Percentiles rank a stretch among this genome's conserved stretches.
These are phyloP conservation scores for Polyploca ridens DNA, from an alignment of 2,888 invertebrate genomes.

Conservation along the genomic window DNA sequence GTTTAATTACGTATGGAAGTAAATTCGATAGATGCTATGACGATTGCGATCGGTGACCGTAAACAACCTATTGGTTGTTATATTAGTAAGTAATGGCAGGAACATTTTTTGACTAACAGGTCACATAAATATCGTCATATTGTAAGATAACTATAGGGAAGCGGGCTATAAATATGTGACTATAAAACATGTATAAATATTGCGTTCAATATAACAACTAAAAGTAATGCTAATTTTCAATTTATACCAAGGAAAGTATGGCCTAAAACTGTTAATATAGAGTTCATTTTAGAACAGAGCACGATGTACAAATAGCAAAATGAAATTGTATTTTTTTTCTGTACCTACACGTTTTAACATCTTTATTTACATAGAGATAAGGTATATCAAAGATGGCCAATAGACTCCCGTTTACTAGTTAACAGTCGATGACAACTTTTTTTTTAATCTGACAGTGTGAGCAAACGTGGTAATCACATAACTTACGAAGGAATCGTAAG, in stretches of 20 bases:
- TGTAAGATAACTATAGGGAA: neutral
- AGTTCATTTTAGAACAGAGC: neutral
- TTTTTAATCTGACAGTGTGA: no score
- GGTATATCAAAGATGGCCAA: neutral
- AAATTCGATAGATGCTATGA: constrained; percentile 34
- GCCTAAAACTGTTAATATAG: neutral
- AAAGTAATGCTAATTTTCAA: neutral
- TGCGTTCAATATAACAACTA: neutral
- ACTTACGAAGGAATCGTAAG: no score
- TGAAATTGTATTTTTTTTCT: neutral
- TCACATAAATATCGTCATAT: no score
- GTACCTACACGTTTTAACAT: neutral
- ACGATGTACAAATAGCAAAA: constrained; percentile 1
- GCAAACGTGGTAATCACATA: neutral
- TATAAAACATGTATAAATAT: neutral
- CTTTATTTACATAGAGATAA: neutral
- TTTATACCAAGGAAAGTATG: neutral
- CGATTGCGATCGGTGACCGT: no score
- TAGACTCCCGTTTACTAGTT: neutral
- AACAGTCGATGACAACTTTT: neutral
- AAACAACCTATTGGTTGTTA: neutral
- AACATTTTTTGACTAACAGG: neutral
- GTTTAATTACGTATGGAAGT: constrained; percentile 95
- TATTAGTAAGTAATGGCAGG: neutral
- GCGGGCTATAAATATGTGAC: neutral